A percentile compares a stretch with the other conserved stretches of the same genome.
phyloP scores from a whole-genome alignment of 2,888 invertebrate species.

The Exocentrus adspersus region DNA sequence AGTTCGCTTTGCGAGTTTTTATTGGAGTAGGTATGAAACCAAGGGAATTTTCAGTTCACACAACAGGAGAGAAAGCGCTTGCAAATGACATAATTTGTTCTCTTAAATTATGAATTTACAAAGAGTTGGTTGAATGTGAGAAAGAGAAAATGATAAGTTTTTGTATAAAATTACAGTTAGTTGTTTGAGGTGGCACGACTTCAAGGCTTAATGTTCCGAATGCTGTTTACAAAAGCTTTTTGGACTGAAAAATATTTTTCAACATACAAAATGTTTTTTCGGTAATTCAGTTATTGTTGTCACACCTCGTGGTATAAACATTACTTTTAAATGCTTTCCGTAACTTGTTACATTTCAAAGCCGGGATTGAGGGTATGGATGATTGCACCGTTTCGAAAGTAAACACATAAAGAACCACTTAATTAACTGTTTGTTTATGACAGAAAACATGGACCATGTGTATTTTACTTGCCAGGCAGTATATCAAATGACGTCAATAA shows the following conservation, averaged over 20 bases:
- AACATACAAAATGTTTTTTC: too few species aligned
- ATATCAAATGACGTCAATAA: conserved; percentile 26
- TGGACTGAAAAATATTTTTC: too few species aligned
- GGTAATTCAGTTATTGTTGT: too few species aligned
- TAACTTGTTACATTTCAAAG: neutral
- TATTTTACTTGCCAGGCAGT: conserved; percentile 16
- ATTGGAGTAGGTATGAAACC: conserved; percentile 7
- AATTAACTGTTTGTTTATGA: conserved; percentile 23
- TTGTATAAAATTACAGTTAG: neutral
- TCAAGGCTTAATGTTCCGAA: neutral
- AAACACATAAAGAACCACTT: conserved; percentile 18
- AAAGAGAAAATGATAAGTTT: neutral
- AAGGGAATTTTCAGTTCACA: conserved; percentile 15
- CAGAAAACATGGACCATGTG: conserved; percentile 4
- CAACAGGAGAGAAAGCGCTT: conserved; percentile 3
- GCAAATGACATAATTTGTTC: conserved; percentile 30
- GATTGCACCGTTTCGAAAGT: conserved; percentile 5
- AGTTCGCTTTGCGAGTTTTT: conserved; percentile 20
- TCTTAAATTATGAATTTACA: neutral
- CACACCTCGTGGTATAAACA: too few species aligned
- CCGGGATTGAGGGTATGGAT: neutral
- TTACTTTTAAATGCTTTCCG: too few species aligned
- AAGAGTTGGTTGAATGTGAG: neutral
- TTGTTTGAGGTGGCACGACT: neutral
- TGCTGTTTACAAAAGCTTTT: too few species aligned